These are phyloP conservation scores for Calonectris borealis DNA, from an alignment of 2,113 vertebrate species.

Conservation along the genomic window DNA sequence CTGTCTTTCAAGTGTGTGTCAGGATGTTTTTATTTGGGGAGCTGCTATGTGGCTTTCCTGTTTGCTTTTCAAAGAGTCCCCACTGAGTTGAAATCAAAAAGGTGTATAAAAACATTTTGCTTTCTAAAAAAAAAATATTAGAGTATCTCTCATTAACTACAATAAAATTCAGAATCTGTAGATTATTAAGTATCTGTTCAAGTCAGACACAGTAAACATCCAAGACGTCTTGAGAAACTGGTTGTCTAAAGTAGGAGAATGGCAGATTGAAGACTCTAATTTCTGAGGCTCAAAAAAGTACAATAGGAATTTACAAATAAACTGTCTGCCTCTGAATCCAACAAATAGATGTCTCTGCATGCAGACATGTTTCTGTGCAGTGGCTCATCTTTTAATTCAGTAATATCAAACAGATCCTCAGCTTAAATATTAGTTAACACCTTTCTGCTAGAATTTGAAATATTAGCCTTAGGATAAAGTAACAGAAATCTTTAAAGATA, in stretches of 20 bases:
- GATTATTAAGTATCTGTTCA: neutral
- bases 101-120: neutral
- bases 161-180: neutral
- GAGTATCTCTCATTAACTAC: neutral
- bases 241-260: neutral
- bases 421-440: neutral
- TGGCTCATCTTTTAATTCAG: neutral
- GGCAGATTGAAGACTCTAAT: neutral
- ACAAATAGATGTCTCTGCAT: neutral
- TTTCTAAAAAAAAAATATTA: accelerated
- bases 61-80: neutral
- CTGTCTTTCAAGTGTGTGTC: neutral
- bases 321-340: neutral
- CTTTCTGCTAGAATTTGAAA: neutral
- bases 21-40: neutral
- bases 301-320: neutral
- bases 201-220: neutral
- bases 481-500: neutral
- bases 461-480: neutral
- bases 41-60: neutral
- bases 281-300: neutral
- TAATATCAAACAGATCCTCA: neutral
- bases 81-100: neutral
- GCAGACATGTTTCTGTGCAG: neutral
- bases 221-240: neutral